These are phyloP conservation scores for Pararge aegeria DNA, from an alignment of 1,140 invertebrate genomes.

Conservation along the genomic window DNA sequence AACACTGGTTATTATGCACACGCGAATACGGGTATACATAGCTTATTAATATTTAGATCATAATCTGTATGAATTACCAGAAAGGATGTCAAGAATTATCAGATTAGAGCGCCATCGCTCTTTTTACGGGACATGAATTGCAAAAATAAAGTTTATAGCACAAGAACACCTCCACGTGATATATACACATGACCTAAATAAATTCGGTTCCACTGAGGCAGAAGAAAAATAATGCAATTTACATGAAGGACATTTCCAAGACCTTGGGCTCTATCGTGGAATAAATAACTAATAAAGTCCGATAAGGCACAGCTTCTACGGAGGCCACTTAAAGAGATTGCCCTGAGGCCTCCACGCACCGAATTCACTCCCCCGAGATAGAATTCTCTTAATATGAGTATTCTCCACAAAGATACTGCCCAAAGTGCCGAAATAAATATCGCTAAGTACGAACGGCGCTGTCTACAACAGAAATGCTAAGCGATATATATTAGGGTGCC, in stretches of 20 bases:
- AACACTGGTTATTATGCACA: too few relatives aligned
- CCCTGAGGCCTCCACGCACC: constrained; percentile 26
- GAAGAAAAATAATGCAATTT: constrained; percentile 40
- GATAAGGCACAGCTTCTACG: constrained; percentile 37
- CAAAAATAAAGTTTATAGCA: neutral
- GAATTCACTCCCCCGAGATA: constrained; percentile 32
- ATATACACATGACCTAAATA: neutral
- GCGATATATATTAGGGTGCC: constrained; percentile 33
- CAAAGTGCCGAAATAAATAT: constrained; percentile 47
- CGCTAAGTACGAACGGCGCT: constrained; percentile 38
- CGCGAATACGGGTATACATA: too few relatives aligned
- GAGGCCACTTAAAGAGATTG: constrained; percentile 46
- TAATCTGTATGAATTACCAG: too few relatives aligned
- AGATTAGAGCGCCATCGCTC: too few relatives aligned
- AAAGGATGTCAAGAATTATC: too few relatives aligned
- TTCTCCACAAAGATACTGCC: constrained; percentile 26
- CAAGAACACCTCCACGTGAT: neutral
- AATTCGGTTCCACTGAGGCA: neutral
- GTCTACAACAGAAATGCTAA: constrained; percentile 34
- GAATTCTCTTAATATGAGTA: constrained; percentile 31
- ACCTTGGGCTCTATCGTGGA: constrained; percentile 32
- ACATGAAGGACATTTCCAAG: constrained; percentile 35
- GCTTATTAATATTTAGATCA: too few relatives aligned
- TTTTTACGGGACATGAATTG: too few relatives aligned
- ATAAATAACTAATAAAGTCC: constrained; percentile 51